phyloP scores from a whole-genome alignment of 2,888 invertebrate species.

The Pachliopta kotzebuea region DNA sequence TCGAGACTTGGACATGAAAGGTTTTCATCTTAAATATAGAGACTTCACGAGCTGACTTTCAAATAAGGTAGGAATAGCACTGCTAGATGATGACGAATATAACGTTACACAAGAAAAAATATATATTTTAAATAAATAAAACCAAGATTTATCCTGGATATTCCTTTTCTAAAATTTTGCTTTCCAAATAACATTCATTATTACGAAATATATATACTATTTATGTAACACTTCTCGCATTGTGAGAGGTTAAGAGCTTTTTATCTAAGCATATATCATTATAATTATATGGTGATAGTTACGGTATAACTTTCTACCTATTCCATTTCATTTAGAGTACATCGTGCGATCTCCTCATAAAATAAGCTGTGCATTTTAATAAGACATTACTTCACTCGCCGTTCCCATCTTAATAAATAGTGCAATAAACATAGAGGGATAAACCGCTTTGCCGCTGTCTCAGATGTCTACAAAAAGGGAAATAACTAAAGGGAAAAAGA shows the following conservation, averaged over 20 bases:
- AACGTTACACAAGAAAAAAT: background rate
- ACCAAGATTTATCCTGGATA: no score
- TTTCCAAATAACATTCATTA: no score
- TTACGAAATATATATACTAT: no score
- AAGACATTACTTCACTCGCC: conserved; percentile 2
- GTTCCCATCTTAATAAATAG: conserved; percentile 7
- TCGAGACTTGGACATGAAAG: conserved; percentile 15
- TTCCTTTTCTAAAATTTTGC: no score
- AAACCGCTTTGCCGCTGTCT: conserved; percentile 8
- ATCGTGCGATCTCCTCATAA: background rate
- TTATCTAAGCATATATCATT: no score
- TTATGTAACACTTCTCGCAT: background rate
- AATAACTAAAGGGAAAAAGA: conserved; percentile 25
- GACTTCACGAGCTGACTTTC: conserved; percentile 11
- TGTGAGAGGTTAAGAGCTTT: background rate
- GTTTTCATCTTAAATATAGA: conserved; percentile 9
- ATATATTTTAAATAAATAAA: no score
- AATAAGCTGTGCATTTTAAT: background rate
- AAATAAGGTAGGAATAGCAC: conserved; percentile 12
- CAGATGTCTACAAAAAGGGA: conserved; percentile 26
- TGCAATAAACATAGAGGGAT: conserved; percentile 10
- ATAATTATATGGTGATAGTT: background rate
- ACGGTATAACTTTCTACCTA: background rate
- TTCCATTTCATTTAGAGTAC: no score
- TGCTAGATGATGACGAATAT: background rate